Evolutionary conservation across 2,888 invertebrate species (phyloP), one percentile per base, ranked within the genome.

Genomic region (Leptopterna dolabrata): DNA sequence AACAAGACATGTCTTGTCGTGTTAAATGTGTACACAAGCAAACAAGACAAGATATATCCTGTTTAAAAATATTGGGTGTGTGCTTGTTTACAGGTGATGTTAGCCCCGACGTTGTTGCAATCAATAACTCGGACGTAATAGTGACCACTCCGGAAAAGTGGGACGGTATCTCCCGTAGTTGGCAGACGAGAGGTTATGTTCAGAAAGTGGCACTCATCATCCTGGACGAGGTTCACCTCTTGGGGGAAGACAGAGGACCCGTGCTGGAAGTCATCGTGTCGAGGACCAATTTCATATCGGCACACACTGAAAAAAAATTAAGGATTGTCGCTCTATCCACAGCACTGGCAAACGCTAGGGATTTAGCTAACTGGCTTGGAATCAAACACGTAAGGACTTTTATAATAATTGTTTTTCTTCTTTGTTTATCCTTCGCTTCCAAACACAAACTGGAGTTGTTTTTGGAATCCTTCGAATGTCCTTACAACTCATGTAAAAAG

Each of bases 121-220:
- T 99, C 88, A 94, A 95, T 0, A 94, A 92, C 82, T 96, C 98
- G 0, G 96, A 97, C 91, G 95, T 99, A 0, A 99, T 99, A 90
- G 98, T 99, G 0, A 99, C 99, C 0, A 99, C 99, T 0, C 99
- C 99, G 0, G 99, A 99, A 92, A 99, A 99, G 92, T 99, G 99
- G 99, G 99, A 99, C 92, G 99, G 99, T 85, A 97, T 99, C 91
- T 98, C 98, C 92, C 94, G 99, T 88, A 98, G 97, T 89, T 99
- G 99, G 99, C 98, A 99, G 91, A 98, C 97, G 0, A 94, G 99
- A 90, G 96, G 95, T 92, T 99, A 99, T 91, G 99, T 99, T 0
- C 94, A 95, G 87, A 95, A 97, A 90, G 98, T 99, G 0, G 95
- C 96, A 0, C 93, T 99, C 9, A 96, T 99, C 89, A 95, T 99